Evolutionary conservation across 2,113 vertebrate genomes (phyloP), one percentile per base, ranked within the genome.

Genomic region (Morone chrysops): DNA sequence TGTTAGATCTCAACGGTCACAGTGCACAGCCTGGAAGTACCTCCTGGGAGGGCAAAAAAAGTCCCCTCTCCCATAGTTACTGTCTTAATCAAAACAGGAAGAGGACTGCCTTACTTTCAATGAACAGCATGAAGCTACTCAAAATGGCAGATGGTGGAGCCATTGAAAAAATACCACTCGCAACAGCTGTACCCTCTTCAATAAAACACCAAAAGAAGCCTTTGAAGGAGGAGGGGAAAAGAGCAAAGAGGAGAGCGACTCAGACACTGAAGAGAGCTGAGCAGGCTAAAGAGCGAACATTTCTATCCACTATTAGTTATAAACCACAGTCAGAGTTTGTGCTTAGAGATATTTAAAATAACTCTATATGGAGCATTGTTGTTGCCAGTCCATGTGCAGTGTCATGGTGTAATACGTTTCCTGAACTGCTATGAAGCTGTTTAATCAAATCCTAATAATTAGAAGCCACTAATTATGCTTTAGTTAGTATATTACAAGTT

Each of bases 181-280:
- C 73, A 81, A 88, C 88, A 92, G 88, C 89, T 92, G 86, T 79
- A 84, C 14, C 82, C 84, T 89, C 88, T 80, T 87, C 84, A 92
- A 87, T 90, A 84, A 91, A 92, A 92, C 75, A 87, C 84, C 84
- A 86, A 69, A 85, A 82, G 84, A 68, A 69, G 53, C 67, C 70
- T 89, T 91, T 89, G 87, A 92, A 79, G 86, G 71, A 80, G 77
- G 72, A 71, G 75, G 62, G 57, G 60, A 31, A 78, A 68, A 76
- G 82, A 87, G 80, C 78, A 71, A 14, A 73, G 77, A 73, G 60
- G 70, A 66, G 71, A 70, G 67, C 25, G 18, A 70, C 53, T 48
- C 48, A 62, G 87, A 59, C 69, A 7, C 71, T 45, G 65, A 61
- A 72, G 74, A 1, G 2, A 81, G 77, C 80, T 75, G 74, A 60